phyloP scores from a whole-genome alignment of 2,888 invertebrate species.

The Heliconius erato region DNA sequence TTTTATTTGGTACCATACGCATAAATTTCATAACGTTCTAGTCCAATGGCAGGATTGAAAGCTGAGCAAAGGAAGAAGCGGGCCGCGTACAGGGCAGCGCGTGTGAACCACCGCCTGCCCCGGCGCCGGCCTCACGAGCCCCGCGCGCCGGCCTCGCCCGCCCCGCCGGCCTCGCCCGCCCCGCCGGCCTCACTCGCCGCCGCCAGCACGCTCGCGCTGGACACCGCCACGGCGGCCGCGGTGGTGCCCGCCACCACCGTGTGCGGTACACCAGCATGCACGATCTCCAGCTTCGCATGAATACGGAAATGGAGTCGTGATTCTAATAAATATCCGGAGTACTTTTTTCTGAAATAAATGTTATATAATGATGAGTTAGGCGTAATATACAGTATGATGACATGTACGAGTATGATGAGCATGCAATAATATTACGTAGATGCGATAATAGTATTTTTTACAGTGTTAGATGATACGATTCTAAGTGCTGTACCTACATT shows the following conservation, averaged over 20 bases:
- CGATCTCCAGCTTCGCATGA: conserved; percentile 88
- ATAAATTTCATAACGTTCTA: conserved; percentile 21
- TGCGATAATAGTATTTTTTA: background rate
- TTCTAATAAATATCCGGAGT: conserved; percentile 94
- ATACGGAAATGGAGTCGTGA: conserved; percentile 96
- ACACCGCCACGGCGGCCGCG: conserved; percentile 20
- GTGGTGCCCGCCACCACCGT: conserved; percentile 27
- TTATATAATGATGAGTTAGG: background rate
- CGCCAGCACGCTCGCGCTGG: conserved; percentile 21
- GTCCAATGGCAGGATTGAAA: conserved; percentile 35
- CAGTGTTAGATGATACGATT: background rate
- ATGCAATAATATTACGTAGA: background rate
- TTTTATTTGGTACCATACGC: conserved; percentile 2
- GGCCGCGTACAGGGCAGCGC: conserved; percentile 29
- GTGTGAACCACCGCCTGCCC: conserved; percentile 30
- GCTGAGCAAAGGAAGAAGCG: conserved; percentile 43
- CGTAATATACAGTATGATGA: background rate
- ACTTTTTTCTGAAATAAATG: conserved; percentile 89
- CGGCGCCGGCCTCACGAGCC: conserved; percentile 23
- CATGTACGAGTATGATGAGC: background rate
- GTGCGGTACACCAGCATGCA: conserved; percentile 51
- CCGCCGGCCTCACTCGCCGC: background rate
- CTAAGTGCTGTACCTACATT: background rate
- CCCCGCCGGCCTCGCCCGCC: conserved; percentile 15
- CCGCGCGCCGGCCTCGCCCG: conserved; percentile 5